Conservation (phyloP, 2,113 vertebrate species). For the Phyllostomus discolor region DNA sequence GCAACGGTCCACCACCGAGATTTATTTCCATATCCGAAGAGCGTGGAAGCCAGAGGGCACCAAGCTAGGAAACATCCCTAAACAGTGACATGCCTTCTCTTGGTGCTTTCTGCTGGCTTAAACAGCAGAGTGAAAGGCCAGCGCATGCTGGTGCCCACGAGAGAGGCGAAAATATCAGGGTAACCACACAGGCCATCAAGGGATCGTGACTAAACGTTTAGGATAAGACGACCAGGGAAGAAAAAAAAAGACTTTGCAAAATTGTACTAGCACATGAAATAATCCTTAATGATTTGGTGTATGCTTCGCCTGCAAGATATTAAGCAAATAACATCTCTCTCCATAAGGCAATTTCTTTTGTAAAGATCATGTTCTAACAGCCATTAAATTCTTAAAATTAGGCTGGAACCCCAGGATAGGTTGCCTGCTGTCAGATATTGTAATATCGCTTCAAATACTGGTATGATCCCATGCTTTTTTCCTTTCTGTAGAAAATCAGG, state of each 20-base stretch:
- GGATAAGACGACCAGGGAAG: neutral
- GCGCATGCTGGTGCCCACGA: neutral
- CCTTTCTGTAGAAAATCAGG: neutral
- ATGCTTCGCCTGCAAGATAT: conserved; percentile 27
- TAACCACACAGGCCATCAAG: neutral
- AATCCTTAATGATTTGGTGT: neutral
- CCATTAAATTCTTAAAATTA: conserved; percentile 28
- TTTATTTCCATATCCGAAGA: neutral
- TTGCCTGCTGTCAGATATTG: neutral
- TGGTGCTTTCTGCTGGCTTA: neutral
- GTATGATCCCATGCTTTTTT: neutral
- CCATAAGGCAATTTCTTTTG: conserved; percentile 2
- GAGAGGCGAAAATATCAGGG: neutral
- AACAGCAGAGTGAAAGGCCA: neutral
- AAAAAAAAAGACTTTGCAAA: neutral
- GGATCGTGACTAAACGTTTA: neutral
- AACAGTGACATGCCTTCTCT: neutral
- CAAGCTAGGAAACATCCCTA: neutral
- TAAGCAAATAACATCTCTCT: conserved; percentile 17
- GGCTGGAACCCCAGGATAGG: neutral
- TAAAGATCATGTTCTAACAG: neutral
- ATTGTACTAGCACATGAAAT: neutral
- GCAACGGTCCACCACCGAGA: neutral
- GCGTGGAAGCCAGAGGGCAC: neutral
- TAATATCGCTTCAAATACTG: neutral